Conservation (phyloP, 2,797 vertebrate genomes). For the Darevskia nairensis region DNA sequence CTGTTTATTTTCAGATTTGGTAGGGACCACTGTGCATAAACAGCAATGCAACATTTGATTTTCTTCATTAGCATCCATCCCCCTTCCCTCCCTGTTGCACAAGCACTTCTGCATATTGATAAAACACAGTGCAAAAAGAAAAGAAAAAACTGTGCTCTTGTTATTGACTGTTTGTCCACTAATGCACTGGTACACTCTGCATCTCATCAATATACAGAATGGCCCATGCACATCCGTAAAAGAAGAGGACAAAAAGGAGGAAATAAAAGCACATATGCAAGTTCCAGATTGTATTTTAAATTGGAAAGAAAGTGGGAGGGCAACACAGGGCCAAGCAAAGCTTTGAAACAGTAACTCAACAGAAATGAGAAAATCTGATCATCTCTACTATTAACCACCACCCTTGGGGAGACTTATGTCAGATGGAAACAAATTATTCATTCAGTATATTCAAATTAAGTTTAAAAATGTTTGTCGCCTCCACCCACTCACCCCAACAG, state of each 20-base stretch:
- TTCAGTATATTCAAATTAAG: background rate
- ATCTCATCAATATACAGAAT: background rate
- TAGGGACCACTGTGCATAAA: background rate
- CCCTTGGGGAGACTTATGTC: background rate
- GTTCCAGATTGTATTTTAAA: background rate
- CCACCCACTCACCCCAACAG: background rate
- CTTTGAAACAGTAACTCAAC: background rate
- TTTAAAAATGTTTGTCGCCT: background rate
- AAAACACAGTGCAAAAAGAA: background rate
- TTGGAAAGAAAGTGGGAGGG: background rate
- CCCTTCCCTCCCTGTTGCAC: background rate
- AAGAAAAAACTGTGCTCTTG: too few species aligned
- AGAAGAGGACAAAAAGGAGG: background rate
- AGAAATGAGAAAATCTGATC: background rate
- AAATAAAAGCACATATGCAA: background rate
- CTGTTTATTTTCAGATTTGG: background rate
- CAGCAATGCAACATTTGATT: background rate
- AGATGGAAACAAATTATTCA: background rate
- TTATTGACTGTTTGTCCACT: background rate
- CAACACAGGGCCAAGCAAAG: background rate
- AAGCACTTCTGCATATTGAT: background rate
- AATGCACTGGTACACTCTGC: background rate
- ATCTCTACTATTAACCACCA: background rate
- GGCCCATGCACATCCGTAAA: background rate
- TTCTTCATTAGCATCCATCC: background rate